Conservation (phyloP, 2,888 invertebrate species). For the Machimus atricapillus region DNA sequence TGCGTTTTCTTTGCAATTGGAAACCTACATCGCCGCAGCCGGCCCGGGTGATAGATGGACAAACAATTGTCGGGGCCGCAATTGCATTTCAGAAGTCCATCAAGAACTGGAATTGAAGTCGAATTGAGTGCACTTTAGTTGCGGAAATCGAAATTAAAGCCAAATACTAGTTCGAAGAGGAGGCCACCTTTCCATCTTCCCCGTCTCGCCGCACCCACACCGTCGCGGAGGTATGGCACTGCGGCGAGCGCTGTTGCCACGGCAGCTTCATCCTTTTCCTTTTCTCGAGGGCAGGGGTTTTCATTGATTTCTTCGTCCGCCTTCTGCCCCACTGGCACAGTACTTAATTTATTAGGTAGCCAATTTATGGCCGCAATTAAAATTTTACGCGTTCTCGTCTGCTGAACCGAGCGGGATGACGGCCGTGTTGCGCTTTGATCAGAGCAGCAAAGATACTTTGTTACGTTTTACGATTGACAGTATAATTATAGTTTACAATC, state of each 20-base stretch:
- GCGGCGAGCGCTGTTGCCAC: background rate
- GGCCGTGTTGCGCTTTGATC: background rate
- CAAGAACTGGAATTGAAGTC: slow-evolving; percentile 33
- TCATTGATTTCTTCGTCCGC: background rate
- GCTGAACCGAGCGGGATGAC: background rate
- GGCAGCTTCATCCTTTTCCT: background rate
- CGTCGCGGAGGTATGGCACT: background rate
- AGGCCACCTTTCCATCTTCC: background rate
- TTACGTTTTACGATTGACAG: slow-evolving; percentile 9
- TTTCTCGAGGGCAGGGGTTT: background rate
- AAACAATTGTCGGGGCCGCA: slow-evolving; percentile 35
- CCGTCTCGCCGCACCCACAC: background rate
- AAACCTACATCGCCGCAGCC: background rate
- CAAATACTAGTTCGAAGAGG: background rate
- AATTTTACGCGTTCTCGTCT: background rate
- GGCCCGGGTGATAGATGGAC: slow-evolving; percentile 24
- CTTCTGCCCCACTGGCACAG: background rate
- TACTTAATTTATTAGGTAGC: slow-evolving; percentile 8
- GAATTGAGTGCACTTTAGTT: slow-evolving; percentile 33
- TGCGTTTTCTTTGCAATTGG: slow-evolving; percentile 34
- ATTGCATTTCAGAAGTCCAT: slow-evolving; percentile 38
- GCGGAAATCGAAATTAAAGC: slow-evolving; percentile 37
- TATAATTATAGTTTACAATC: background rate
- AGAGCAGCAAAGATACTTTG: background rate
- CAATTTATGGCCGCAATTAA: slow-evolving; percentile 23